Conservation (phyloP, 2,888 invertebrate species). For the Myopa tessellatipennis region DNA sequence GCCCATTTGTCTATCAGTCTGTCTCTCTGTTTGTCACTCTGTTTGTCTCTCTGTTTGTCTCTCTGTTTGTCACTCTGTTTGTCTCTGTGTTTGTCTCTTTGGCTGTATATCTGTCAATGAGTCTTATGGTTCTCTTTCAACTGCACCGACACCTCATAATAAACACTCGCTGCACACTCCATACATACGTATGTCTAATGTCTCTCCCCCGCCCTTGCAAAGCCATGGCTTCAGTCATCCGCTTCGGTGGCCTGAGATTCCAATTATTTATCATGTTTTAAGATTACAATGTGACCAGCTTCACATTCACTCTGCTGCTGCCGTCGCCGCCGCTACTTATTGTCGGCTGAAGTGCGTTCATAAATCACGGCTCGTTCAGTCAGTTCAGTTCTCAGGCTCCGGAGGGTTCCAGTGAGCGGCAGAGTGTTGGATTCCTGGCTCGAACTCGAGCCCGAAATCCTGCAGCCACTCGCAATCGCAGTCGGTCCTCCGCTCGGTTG, state of each 20-base stretch:
- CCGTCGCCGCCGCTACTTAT: constrained; percentile 5
- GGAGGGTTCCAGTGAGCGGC: background rate
- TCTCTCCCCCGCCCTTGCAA: background rate
- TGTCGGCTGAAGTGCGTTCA: constrained; percentile 36
- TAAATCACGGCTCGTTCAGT: constrained; percentile 25
- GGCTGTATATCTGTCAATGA: background rate
- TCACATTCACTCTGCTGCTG: background rate
- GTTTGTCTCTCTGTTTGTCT: constrained; percentile 12
- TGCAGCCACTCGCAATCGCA: background rate
- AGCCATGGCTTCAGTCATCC: background rate
- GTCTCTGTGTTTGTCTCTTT: background rate
- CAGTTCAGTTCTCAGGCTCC: background rate
- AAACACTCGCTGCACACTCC: constrained; percentile 19
- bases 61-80: constrained; percentile 1
- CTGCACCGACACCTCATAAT: constrained; percentile 24
- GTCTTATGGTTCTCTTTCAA: background rate
- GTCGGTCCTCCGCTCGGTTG: constrained; percentile 2
- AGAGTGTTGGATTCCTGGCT: constrained; percentile 12
- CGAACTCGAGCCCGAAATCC: constrained; percentile 8
- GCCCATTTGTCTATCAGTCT: constrained; percentile 22
- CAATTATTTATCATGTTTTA: constrained; percentile 38
- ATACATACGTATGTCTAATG: background rate
- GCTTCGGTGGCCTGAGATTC: constrained; percentile 17
- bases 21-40: background rate
- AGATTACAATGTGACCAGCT: constrained; percentile 22